phyloP scores from a whole-genome alignment of 37 sponge, comb jelly and placozoan species.

The Oopsacas minuta region DNA sequence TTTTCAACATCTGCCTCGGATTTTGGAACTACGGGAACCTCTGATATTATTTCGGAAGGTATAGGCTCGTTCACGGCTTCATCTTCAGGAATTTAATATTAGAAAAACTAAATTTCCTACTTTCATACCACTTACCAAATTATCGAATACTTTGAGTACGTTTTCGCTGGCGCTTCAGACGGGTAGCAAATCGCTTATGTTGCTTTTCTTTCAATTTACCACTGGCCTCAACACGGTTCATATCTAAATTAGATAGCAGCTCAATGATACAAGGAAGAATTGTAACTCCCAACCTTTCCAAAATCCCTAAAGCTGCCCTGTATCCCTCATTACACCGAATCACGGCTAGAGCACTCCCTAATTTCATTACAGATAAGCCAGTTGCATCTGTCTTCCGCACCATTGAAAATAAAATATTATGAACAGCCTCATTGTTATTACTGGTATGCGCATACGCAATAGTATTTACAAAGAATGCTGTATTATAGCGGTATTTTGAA shows the following conservation, averaged over 20 bases:
- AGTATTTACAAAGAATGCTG: background rate
- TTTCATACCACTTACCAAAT: background rate
- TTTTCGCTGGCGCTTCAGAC: background rate
- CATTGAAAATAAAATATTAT: background rate
- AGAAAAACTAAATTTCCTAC: background rate
- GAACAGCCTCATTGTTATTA: background rate
- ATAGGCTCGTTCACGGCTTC: background rate
- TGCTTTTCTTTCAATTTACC: background rate
- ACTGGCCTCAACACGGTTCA: background rate
- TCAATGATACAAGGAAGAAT: background rate
- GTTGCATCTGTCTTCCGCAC: background rate
- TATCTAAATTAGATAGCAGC: background rate
- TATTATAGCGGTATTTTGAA: background rate
- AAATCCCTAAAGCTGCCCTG: background rate
- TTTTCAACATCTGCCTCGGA: background rate
- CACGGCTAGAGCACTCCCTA: background rate
- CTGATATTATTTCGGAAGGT: background rate
- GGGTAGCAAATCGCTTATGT: background rate
- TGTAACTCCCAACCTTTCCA: background rate
- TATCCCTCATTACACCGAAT: background rate
- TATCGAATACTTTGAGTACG: background rate
- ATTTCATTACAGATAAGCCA: background rate
- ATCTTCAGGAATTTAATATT: background rate
- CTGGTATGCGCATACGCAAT: background rate
- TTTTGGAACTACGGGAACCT: background rate